Percentiles rank a stretch among this genome's conserved stretches.
Evolutionary conservation across 2,888 invertebrate species (phyloP).

Genomic region (Cybosia mesomella): DNA sequence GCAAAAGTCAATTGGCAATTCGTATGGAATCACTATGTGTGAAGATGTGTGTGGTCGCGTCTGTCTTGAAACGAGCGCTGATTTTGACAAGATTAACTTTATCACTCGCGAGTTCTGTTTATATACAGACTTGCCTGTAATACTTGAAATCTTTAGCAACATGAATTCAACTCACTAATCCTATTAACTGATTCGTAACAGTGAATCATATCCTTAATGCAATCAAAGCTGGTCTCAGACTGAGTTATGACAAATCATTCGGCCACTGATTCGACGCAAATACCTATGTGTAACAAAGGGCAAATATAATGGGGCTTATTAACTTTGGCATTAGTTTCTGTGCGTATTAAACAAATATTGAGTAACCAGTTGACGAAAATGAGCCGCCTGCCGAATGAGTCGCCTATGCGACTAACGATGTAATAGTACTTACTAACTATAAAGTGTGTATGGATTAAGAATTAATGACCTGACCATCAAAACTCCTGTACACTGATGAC

Average conservation of each 20-base stretch:
- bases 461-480: too few species aligned
- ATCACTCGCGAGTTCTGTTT: slow-evolving; percentile 13
- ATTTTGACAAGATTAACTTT: slow-evolving; percentile 41
- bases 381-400: too few species aligned
- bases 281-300: slow-evolving; percentile 55
- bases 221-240: slow-evolving; percentile 60
- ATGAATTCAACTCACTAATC: slow-evolving; percentile 41
- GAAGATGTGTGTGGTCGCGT: slow-evolving; percentile 42
- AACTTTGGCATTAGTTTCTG: slow-evolving; percentile 43
- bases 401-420: neutral
- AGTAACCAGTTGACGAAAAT: slow-evolving; percentile 27
- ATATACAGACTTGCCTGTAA: slow-evolving; percentile 2
- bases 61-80: slow-evolving; percentile 38
- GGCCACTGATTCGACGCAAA: slow-evolving; percentile 48
- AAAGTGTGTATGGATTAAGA: too few species aligned
- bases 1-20: slow-evolving; percentile 58
- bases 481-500: too few species aligned
- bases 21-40: slow-evolving; percentile 47
- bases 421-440: neutral
- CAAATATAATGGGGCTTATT: slow-evolving; percentile 53
- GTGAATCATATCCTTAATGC: slow-evolving; percentile 64
- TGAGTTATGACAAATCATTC: slow-evolving; percentile 60
- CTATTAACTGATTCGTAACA: slow-evolving; percentile 44
- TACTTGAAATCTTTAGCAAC: slow-evolving; percentile 28
- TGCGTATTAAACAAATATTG: slow-evolving; percentile 44